Conservation (phyloP, 2,888 invertebrate genomes). For the Pherbina coryleti region DNA sequence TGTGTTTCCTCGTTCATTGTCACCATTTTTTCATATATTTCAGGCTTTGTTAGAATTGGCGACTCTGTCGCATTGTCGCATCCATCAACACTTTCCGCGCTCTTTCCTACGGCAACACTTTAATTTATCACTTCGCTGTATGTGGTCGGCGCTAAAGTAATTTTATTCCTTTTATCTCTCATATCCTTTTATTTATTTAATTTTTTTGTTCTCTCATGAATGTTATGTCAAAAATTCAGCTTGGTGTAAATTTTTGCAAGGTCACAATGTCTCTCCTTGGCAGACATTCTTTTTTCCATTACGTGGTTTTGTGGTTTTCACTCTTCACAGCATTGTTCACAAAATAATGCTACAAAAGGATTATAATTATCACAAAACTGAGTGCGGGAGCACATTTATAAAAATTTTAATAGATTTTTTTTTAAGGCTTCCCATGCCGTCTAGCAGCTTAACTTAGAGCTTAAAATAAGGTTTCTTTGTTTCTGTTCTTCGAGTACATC, state of each 20-base stretch:
- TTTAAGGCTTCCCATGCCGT: neutral
- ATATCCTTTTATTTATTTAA: neutral
- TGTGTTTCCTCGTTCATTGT: neutral
- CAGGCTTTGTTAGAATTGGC: neutral
- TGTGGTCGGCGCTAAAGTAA: constrained; percentile 21
- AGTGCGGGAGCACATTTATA: neutral
- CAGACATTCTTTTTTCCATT: neutral
- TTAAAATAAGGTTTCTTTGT: neutral
- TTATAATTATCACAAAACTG: no score
- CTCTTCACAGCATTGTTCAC: no score
- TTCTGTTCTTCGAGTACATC: neutral
- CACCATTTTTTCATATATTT: neutral
- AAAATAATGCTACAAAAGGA: no score
- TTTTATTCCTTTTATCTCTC: constrained; percentile 9
- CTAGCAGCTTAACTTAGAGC: neutral
- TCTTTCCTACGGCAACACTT: neutral
- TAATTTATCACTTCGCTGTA: constrained; percentile 13
- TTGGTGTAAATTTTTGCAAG: constrained; percentile 30
- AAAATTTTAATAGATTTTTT: neutral
- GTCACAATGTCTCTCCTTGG: constrained; percentile 1
- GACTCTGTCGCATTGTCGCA: neutral
- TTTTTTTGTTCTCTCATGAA: neutral
- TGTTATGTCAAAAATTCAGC: neutral
- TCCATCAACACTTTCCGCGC: neutral
- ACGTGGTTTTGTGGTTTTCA: neutral